Percentiles rank a stretch among this genome's conserved stretches.
Conservation (phyloP, 2,888 invertebrate genomes). For the Agonopterix heracliana region DNA sequence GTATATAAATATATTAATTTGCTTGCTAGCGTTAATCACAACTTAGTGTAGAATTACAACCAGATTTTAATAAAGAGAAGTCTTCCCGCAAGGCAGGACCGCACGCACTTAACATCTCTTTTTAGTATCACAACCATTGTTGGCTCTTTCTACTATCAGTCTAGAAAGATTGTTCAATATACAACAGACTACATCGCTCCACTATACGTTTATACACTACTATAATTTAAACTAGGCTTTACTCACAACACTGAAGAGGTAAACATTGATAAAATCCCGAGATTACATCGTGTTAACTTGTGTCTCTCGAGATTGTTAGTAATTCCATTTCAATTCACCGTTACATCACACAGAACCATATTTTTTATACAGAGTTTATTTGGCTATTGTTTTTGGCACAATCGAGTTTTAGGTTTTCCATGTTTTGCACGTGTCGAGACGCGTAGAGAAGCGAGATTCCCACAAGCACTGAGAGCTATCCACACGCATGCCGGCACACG, state of each 20-base stretch:
- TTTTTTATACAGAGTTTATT: constrained; percentile 36
- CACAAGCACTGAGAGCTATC: constrained; percentile 39
- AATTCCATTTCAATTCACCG: constrained; percentile 46
- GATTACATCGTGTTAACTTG: constrained; percentile 56
- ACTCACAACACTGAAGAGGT: constrained; percentile 75
- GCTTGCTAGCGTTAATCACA: constrained; percentile 57
- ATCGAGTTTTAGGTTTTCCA: constrained; percentile 46
- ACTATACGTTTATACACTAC: constrained; percentile 21
- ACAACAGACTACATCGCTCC: constrained; percentile 30
- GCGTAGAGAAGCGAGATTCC: constrained; percentile 40
- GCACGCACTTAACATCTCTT: constrained; percentile 29
- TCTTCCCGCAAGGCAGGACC: constrained; percentile 38
- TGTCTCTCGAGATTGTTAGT: constrained; percentile 23
- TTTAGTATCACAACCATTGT: constrained; percentile 63
- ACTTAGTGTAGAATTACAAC: constrained; percentile 61
- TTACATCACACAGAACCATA: constrained; percentile 41
- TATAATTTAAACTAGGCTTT: constrained; percentile 46
- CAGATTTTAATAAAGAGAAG: constrained; percentile 36
- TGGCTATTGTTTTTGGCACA: constrained; percentile 56
- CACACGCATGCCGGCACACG: constrained; percentile 51
- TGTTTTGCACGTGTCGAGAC: constrained; percentile 43
- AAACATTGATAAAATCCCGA: constrained; percentile 57
- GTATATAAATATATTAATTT: constrained; percentile 49
- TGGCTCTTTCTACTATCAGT: constrained; percentile 30
- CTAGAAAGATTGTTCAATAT: constrained; percentile 27